Evolutionary conservation across 2,113 vertebrate species (phyloP).

Genomic region (Columba janthina): DNA sequence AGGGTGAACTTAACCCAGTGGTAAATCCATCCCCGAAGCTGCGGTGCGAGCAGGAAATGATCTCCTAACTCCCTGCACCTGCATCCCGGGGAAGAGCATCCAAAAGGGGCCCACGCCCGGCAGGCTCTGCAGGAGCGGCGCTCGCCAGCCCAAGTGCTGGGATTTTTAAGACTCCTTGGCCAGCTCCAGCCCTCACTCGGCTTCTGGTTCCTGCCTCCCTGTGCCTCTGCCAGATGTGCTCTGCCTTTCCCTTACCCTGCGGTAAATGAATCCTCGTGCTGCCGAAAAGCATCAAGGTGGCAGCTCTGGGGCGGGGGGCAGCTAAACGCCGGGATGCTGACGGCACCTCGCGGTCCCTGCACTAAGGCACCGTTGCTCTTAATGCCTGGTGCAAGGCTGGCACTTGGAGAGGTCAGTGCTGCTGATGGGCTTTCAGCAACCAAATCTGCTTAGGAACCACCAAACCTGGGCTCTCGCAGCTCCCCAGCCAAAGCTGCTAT

Average conservation of each 20-base stretch:
- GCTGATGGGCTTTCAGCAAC: background rate
- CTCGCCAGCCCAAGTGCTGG: background rate
- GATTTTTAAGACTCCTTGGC: background rate
- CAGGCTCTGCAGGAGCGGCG: background rate
- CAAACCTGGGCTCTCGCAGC: background rate
- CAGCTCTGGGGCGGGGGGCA: background rate
- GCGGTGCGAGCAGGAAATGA: conserved; percentile 55
- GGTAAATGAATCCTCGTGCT: background rate
- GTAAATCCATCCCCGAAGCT: conserved; percentile 62
- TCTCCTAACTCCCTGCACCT: conserved; percentile 64
- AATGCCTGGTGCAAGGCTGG: fast-evolving
- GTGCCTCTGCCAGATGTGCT: background rate
- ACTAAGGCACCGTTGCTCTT: fast-evolving
- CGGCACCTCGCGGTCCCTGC: too few species aligned
- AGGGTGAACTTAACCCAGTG: background rate
- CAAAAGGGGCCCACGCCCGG: conserved; percentile 47
- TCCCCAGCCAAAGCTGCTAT: background rate
- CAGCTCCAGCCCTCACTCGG: background rate
- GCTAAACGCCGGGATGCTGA: background rate
- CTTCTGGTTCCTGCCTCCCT: conserved; percentile 31
- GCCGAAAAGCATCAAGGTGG: fast-evolving
- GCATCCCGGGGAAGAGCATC: conserved; percentile 54
- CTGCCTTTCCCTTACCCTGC: background rate
- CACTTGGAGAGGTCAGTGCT: background rate
- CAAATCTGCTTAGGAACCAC: background rate